Evolutionary conservation across 2,113 vertebrate species (phyloP).

Genomic region (Damaliscus lunatus): DNA sequence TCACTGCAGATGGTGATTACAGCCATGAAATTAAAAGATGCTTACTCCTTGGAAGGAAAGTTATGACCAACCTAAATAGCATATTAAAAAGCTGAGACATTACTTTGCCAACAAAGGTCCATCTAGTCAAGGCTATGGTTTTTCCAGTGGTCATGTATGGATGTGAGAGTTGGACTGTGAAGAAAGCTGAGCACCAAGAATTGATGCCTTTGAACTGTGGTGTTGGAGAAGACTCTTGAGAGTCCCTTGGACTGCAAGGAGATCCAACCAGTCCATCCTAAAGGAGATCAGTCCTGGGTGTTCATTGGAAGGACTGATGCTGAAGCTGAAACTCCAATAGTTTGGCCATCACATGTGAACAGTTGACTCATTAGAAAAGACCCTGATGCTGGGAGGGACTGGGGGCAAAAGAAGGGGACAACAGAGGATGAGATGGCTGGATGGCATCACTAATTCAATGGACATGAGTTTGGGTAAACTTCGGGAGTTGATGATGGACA

Average conservation of each 20-base stretch:
- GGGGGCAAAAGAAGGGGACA: not conserved
- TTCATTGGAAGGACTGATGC: not conserved
- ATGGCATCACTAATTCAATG: not conserved
- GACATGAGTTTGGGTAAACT: not conserved
- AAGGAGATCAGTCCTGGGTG: not conserved
- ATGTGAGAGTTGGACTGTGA: not conserved
- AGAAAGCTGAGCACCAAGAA: not conserved
- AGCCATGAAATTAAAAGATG: not conserved
- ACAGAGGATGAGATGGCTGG: not conserved
- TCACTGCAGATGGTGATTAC: not conserved
- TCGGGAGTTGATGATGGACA: not conserved
- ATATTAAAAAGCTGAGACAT: not conserved
- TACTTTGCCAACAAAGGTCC: not conserved
- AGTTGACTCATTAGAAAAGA: not conserved
- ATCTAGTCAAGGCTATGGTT: not conserved
- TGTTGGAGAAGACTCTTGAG: no score
- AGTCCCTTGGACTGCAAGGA: no score
- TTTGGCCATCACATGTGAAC: fast-evolving
- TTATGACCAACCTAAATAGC: not conserved
- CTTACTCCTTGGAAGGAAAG: not conserved
- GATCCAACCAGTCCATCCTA: no score
- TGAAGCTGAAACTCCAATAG: not conserved
- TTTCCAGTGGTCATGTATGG: not conserved
- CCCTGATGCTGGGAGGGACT: not conserved
- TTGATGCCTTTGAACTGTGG: not conserved